Percentiles rank a stretch among this genome's conserved stretches.
Evolutionary conservation across 2,113 vertebrate genomes (phyloP).

Genomic region (Xiphophorus maculatus): DNA sequence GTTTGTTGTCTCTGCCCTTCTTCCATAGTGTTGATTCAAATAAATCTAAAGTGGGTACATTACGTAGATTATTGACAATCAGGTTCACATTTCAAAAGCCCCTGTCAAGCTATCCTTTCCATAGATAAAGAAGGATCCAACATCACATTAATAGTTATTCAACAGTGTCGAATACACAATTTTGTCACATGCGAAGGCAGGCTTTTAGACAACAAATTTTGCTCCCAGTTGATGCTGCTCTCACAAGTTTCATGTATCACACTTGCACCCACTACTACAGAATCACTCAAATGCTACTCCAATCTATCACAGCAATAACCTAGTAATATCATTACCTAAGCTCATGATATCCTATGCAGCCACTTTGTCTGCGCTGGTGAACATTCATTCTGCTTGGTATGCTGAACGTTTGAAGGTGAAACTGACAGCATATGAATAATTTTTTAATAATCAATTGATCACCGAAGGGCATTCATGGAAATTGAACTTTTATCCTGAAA

Average conservation of each 20-base stretch:
- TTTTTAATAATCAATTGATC: neutral
- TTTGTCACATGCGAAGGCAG: no score
- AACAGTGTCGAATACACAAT: no score
- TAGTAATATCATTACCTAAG: no score
- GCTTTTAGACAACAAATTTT: no score
- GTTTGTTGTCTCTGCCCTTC: conserved; percentile 79
- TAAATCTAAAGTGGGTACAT: conserved; percentile 52
- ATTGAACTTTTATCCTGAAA: neutral
- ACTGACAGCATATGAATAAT: neutral
- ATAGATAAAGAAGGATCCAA: neutral
- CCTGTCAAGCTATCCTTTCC: no score
- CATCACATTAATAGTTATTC: neutral
- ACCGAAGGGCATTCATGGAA: no score
- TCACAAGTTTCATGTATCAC: no score
- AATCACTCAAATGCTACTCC: no score
- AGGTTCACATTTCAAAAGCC: no score
- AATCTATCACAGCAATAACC: no score
- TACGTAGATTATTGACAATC: neutral
- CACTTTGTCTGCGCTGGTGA: neutral
- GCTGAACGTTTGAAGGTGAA: neutral
- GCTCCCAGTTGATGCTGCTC: no score
- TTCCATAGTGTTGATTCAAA: conserved; percentile 81
- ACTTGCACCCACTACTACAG: no score
- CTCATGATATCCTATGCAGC: neutral
- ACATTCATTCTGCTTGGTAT: neutral